Conservation (phyloP, 2,113 vertebrate species). For the Telmatochromis sp. region DNA sequence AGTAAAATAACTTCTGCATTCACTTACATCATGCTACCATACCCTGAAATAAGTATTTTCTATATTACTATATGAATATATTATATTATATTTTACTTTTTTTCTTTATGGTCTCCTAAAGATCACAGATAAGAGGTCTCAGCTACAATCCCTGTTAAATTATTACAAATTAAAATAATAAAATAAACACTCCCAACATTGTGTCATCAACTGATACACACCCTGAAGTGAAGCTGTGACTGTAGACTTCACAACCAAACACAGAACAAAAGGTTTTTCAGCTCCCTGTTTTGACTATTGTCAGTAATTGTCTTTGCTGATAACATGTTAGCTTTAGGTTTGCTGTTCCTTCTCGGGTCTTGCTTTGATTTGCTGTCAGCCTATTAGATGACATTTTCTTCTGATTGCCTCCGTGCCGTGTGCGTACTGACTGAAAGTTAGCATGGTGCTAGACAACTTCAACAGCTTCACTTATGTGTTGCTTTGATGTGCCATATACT, state of each 20-base stretch:
- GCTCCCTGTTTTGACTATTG: slow-evolving; percentile 60
- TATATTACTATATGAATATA: background rate
- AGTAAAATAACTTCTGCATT: background rate
- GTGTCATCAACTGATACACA: background rate
- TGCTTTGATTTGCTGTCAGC: slow-evolving; percentile 62
- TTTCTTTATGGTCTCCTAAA: background rate
- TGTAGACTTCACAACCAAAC: slow-evolving; percentile 3
- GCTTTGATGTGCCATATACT: slow-evolving; percentile 60
- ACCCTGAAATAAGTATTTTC: background rate
- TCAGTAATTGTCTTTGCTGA: slow-evolving; percentile 62
- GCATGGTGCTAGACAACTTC: slow-evolving; percentile 36
- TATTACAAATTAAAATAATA: background rate
- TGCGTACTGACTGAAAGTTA: slow-evolving; percentile 45
- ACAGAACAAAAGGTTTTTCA: slow-evolving; percentile 33
- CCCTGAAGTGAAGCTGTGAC: background rate
- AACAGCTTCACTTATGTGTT: slow-evolving; percentile 29
- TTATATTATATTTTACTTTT: background rate
- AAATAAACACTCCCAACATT: background rate
- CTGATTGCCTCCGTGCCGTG: slow-evolving; percentile 13
- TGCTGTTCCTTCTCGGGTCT: slow-evolving; percentile 37
- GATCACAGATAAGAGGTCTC: background rate
- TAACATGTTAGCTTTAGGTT: slow-evolving; percentile 37
- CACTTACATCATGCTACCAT: background rate
- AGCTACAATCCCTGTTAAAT: background rate
- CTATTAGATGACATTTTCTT: slow-evolving; percentile 34